Evolutionary conservation across 2,797 vertebrate species (phyloP), one percentile per base, ranked within the genome.

Genomic region (Anabacerthia variegaticeps): DNA sequence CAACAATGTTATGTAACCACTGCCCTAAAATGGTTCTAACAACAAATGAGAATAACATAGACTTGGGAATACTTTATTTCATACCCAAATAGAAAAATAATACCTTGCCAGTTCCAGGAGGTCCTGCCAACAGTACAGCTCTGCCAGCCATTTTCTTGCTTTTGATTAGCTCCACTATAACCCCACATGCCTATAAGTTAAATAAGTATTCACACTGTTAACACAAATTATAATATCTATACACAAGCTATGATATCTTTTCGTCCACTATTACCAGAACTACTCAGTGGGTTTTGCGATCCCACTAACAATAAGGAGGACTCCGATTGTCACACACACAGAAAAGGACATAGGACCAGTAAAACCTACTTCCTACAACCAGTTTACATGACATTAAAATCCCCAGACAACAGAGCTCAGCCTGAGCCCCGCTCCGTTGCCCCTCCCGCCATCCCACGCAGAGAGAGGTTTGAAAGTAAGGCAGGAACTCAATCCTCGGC

Each of bases 21-120:
- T 34, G 54, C 6, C 18, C 24, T 54, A 66, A 84, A 83, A 71
- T 0, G 1, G 3, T 41, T 91, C 52, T 76, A 28, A 76, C 11
- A 82, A 54, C 10, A 78, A 39, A 36, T 20, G 8, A 55, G 63
- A 67, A 76, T 32, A 59, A 66, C 82, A 36, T 1, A 72, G 8
- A 65, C 44, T 34, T 51, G 3, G 10, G 34, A 61, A 78, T 36
- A 36, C 24, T 72, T 76, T 13, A 52, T 55, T 63, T 65, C 8
- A 7, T 27, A 66, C 49, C 1, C 71, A 66, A 95, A 37, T 26
- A 61, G 6, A 77, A 58, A 91, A 93, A 34, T 5, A 72, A 74
- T 98, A 99, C 99, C 99, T 99, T 99, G 97, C 99, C 99, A 96
- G 99, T 99, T 95, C 99, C 99, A 52, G 99, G 99, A 79, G 99